phyloP scores from a whole-genome alignment of 2,797 vertebrate species.

The Epinephelus coioides region DNA sequence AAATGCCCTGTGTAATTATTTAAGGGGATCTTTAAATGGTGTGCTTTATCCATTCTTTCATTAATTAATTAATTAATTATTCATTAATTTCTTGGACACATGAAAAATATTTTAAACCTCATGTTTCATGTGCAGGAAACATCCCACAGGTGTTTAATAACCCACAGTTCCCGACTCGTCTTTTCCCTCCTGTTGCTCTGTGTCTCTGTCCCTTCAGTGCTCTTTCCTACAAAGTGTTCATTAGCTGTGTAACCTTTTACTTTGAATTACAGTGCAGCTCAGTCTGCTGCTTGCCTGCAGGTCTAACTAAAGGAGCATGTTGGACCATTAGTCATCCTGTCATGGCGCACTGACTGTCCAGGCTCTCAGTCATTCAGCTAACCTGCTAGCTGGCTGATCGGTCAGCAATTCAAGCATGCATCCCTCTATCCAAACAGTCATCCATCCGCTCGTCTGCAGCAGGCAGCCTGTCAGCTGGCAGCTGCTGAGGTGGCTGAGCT shows the following conservation, averaged over 20 bases:
- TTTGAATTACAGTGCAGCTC: conserved; percentile 57
- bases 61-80: too few relatives aligned
- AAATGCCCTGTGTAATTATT: too few relatives aligned
- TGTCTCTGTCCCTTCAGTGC: conserved; percentile 18
- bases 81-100: too few relatives aligned
- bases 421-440: conserved; percentile 5
- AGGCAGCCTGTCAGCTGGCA: conserved; percentile 6
- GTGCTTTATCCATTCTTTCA: too few relatives aligned
- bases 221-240: conserved; percentile 37
- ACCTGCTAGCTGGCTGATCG: conserved; percentile 9
- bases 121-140: neutral
- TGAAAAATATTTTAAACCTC: too few relatives aligned
- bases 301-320: conserved; percentile 29
- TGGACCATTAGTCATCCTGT: conserved; percentile 56
- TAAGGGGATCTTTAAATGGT: too few relatives aligned
- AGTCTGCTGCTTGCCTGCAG: conserved; percentile 35
- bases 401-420: conserved; percentile 34
- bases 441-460: conserved; percentile 12
- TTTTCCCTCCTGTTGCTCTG: neutral
- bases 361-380: conserved; percentile 32
- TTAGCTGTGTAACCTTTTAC: conserved; percentile 63
- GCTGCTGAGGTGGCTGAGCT: conserved; percentile 21
- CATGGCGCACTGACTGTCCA: conserved; percentile 11
- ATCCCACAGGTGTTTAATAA: neutral
- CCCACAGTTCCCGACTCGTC: neutral